Base-by-base conservation (phyloP, 1,140 invertebrate genomes). In the Drosophila hydei region DNA sequence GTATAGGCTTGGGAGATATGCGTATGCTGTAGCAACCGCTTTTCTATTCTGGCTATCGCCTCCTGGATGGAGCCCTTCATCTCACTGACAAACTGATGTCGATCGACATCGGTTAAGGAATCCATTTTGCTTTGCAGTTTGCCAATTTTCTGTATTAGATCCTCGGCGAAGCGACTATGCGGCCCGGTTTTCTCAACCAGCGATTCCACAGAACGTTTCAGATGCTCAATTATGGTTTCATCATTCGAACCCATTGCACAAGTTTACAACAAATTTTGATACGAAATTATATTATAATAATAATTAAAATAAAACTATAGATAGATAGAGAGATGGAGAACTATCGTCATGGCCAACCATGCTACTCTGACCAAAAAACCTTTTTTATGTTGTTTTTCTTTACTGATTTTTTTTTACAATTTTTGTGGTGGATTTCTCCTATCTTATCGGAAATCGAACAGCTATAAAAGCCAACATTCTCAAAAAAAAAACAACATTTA, bases 391-490 rank as follows among this genome's bases (percentile, higher is more conserved):
- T 33, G 9, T 2, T 42, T 42, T 42, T 16, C 16, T 8, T 6
- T 16, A 16, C 38, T 42, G 16, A 1, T 16, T 16, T 59, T 71
- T 50, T 58, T 38, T 58, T 47, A 38, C 18, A 60, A 40, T 19
- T 51, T 69, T 77, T 70, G 73, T 58, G 80, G 60, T 71, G 74
- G 70, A 77, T 85, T 73, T 75, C 38, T 38, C 27, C 68, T 85
- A 85, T 85, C 80, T 85, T 85, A 87, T 85, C 81, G 55, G 54
- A 87, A 85, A 85, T 85, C 81, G 81, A 87, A 87, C 64, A 56
- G 70, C 69, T 62, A 80, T 80, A 80, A 62, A 80, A 62, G 58
- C 67, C 65, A 60, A 75, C 75, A 83, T 75, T 75, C 65, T 83
- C 30, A 11, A 11, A 33, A 33, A 33, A 7, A 33, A 75, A 48